These are phyloP conservation scores for Vannuccia rotundouncinata DNA, from an alignment of 2,888 invertebrate genomes.

Conservation along the genomic window DNA sequence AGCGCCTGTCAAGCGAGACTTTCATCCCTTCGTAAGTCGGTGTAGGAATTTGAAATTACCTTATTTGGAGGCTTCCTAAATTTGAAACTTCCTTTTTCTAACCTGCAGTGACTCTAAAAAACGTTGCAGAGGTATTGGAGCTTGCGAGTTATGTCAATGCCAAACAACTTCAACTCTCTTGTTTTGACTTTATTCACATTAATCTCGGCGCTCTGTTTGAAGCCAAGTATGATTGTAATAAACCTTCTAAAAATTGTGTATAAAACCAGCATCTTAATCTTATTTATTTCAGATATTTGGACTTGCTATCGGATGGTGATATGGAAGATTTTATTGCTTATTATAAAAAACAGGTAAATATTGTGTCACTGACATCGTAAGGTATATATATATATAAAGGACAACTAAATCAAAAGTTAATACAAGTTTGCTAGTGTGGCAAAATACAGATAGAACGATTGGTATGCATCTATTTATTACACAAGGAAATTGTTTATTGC, in stretches of 20 bases:
- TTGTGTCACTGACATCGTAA: too few species aligned
- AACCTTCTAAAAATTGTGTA: too few species aligned
- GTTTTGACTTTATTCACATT: slow-evolving; percentile 6
- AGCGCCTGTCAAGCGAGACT: not conserved
- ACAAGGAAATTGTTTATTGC: too few species aligned
- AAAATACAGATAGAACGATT: too few species aligned
- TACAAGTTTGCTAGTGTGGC: too few species aligned
- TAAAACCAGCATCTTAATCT: too few species aligned
- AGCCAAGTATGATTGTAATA: slow-evolving; percentile 25
- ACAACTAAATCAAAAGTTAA: too few species aligned
- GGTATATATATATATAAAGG: too few species aligned
- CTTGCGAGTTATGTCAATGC: not conserved
- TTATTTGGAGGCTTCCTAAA: not conserved
- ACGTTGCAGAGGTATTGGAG: slow-evolving; percentile 16
- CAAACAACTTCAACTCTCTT: not conserved
- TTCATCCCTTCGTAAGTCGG: not conserved
- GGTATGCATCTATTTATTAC: too few species aligned
- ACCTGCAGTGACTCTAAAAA: slow-evolving; percentile 1
- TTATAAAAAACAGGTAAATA: not conserved
- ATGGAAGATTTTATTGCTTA: not conserved
- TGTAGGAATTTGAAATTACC: too few species aligned
- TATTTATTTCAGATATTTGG: not conserved
- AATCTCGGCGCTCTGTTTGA: slow-evolving; percentile 6
- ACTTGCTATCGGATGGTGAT: not conserved
- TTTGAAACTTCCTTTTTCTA: not conserved